Evolutionary conservation across 2,797 vertebrate species (phyloP).

Genomic region (Clarias pachynema): DNA sequence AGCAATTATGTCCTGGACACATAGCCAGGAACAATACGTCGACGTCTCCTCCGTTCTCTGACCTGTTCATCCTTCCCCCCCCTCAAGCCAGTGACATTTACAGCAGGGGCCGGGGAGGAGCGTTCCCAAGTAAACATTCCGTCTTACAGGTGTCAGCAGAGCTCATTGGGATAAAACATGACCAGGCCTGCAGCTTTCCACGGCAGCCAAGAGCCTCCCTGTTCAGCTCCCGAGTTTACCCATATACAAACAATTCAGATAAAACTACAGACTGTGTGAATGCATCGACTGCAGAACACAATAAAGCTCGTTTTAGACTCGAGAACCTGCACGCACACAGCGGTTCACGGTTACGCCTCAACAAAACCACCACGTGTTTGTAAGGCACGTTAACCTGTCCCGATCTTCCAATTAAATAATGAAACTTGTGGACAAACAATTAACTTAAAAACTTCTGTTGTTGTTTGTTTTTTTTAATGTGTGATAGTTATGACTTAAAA

Average conservation of each 20-base stretch:
- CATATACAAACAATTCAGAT: conserved; percentile 39
- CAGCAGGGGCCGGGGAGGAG: conserved; percentile 59
- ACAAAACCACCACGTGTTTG: neutral
- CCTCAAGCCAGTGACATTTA: conserved; percentile 55
- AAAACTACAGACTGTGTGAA: neutral
- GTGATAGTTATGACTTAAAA: neutral
- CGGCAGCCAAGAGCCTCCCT: conserved; percentile 39
- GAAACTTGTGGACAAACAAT: neutral
- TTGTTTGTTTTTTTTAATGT: too few species aligned
- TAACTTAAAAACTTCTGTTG: neutral
- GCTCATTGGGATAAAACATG: conserved; percentile 79
- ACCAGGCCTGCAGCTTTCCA: conserved; percentile 79
- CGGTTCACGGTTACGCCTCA: neutral
- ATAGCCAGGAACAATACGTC: conserved; percentile 22
- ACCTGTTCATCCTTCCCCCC: conserved; percentile 8
- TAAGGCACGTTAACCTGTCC: neutral
- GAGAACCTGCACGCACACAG: neutral
- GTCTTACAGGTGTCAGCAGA: conserved; percentile 82
- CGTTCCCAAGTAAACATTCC: conserved; percentile 74
- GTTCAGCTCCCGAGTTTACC: conserved; percentile 55
- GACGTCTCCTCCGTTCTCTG: too few species aligned
- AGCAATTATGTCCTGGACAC: conserved; percentile 17
- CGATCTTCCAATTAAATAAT: neutral
- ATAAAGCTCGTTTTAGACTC: neutral
- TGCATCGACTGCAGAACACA: neutral